Conservation (phyloP, 2,797 vertebrate species). For the Geotrypetes seraphini region DNA sequence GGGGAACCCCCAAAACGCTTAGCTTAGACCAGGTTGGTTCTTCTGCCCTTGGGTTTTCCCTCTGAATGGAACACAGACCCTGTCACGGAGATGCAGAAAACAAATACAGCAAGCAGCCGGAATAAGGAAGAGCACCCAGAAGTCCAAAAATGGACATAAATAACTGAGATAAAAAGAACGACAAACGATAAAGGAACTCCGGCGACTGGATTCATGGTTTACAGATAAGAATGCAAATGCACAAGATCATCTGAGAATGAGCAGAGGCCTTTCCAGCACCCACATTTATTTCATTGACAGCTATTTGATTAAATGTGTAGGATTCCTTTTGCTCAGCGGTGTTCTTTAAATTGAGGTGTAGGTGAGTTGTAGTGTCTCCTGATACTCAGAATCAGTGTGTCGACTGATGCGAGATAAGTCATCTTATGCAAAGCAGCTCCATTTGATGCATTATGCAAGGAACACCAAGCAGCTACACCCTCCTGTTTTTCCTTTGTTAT, state of each 20-base stretch:
- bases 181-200: too few relatives aligned
- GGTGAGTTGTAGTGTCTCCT: slow-evolving; percentile 14
- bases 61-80: too few relatives aligned
- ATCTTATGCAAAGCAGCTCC: slow-evolving; percentile 11
- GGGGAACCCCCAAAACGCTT: too few relatives aligned
- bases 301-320: slow-evolving; percentile 1
- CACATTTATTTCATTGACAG: not conserved
- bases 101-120: too few relatives aligned
- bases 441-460: slow-evolving; percentile 5
- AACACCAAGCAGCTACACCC: slow-evolving; percentile 17
- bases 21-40: too few relatives aligned
- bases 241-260: not conserved
- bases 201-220: too few relatives aligned
- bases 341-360: slow-evolving; percentile 10
- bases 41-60: too few relatives aligned
- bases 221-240: not conserved
- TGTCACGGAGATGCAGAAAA: too few relatives aligned
- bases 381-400: slow-evolving; percentile 8
- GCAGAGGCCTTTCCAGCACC: not conserved
- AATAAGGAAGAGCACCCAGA: too few relatives aligned
- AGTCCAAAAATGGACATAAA: too few relatives aligned
- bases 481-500: slow-evolving; percentile 17
- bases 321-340: slow-evolving; percentile 16
- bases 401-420: slow-evolving; percentile 3
- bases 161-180: too few relatives aligned